Base-by-base conservation (phyloP, 2,888 invertebrate species). In the Epirrhoe tristata region DNA sequence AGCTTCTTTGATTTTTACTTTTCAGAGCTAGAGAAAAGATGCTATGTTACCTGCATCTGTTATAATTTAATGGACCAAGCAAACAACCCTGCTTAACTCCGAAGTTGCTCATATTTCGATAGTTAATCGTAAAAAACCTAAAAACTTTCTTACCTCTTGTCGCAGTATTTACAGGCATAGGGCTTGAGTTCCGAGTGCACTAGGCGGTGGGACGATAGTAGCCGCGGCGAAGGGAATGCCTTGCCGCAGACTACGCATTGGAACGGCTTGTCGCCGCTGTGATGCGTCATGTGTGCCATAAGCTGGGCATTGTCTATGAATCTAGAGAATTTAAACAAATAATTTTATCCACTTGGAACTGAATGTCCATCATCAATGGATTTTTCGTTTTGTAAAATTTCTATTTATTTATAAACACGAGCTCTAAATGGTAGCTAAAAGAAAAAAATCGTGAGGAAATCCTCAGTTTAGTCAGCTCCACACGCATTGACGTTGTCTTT, bases 151-250 rank as follows among this genome's bases (percentile, higher is more conserved):
- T 69, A 95, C 86, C 93, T 86, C 68, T 93, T 91, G 65, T 94
- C 93, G 79, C 95, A 95, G 77, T 93, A 91, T 39, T 73, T 78
- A 81, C 95, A 95, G 6, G 89, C 86, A 82, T 94, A 90, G 0
- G 94, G 94, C 81, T 94, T 95, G 75, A 82, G 81, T 61, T 94
- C 91, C 57, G 78, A 89, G 83, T 95, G 95, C 31, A 94, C 93
- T 71, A 90, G 94, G 79, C 89, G 88, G 81, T 95, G 95, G 75
- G 93, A 93, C 66, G 83, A 78, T 34, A 94, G 85, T 66, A 94
- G 85, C 0, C 94, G 89, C 63, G 80, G 76, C 54, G 89, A 84
- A 1, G 87, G 81, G 81, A 94, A 94, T 7, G 81, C 67, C 77
- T 88, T 89, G 52, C 88, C 90, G 81, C 94, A 94, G 5, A 76